These are phyloP conservation scores for Neodiprion pinetum DNA, from an alignment of 1,140 invertebrate genomes.

Conservation along the genomic window DNA sequence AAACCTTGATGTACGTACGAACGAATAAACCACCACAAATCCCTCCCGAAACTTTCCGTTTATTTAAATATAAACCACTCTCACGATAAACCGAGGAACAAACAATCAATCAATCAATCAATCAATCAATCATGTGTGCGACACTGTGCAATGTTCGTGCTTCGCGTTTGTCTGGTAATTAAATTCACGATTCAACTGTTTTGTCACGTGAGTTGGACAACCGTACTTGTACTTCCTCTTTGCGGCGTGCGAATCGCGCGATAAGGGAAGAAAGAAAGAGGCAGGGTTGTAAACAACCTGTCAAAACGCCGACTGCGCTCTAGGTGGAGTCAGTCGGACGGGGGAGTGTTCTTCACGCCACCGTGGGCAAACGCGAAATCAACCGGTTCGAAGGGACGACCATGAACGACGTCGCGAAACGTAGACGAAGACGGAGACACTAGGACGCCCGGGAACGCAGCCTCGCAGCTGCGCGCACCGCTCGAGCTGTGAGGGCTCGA, in stretches of 20 bases:
- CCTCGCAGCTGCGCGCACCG: slow-evolving; percentile 3
- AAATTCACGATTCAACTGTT: too few species aligned
- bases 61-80: too few species aligned
- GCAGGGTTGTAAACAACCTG: neutral
- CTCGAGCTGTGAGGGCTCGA: slow-evolving; percentile 1
- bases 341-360: neutral
- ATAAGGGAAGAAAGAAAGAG: neutral
- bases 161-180: too few species aligned
- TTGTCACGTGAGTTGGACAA: too few species aligned
- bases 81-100: too few species aligned
- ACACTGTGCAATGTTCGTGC: too few species aligned
- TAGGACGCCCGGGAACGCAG: neutral
- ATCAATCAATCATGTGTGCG: too few species aligned
- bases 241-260: neutral
- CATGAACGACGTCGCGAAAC: neutral
- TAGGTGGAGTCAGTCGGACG: neutral
- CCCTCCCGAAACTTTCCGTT: too few species aligned
- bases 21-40: too few species aligned
- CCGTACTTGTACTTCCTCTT: too few species aligned
- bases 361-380: slow-evolving; percentile 6
- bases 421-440: neutral
- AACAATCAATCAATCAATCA: too few species aligned
- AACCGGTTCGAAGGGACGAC: slow-evolving; percentile 2
- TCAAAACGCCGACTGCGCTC: neutral
- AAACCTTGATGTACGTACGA: too few species aligned